phyloP scores from a whole-genome alignment of 2,113 vertebrate species.

The Macrotus californicus region DNA sequence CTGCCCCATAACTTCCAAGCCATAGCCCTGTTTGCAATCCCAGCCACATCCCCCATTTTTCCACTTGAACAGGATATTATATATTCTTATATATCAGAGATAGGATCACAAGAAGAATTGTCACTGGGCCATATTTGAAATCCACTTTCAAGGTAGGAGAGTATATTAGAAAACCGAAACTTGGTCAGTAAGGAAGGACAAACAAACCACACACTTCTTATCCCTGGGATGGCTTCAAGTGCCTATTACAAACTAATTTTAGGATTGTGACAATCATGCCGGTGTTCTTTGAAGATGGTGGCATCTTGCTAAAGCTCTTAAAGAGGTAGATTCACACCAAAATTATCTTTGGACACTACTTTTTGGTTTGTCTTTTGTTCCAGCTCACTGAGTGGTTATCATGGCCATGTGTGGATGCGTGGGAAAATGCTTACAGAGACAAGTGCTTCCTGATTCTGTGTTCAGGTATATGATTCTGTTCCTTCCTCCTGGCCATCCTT shows the following conservation, averaged over 20 bases:
- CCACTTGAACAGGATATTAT: not conserved
- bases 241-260: not conserved
- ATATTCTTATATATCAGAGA: not conserved
- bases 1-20: not conserved
- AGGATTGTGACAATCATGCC: not conserved
- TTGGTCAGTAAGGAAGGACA: not conserved
- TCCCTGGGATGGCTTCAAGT: not conserved
- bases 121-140: not conserved
- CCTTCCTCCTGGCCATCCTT: not conserved
- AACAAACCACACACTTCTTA: not conserved
- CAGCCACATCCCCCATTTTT: not conserved
- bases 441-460: not conserved
- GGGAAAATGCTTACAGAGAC: not conserved
- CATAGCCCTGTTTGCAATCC: not conserved
- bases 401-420: not conserved
- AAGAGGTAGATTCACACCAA: not conserved
- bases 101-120: not conserved
- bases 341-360: not conserved
- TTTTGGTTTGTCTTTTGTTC: slow-evolving; percentile 12
- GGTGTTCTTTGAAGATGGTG: not conserved
- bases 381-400: not conserved
- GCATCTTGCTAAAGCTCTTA: not conserved
- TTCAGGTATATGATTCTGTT: not conserved
- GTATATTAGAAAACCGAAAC: slow-evolving; percentile 35
- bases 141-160: not conserved